Evolutionary conservation across 2,797 vertebrate species (phyloP).

Genomic region (Esox masquinongy): DNA sequence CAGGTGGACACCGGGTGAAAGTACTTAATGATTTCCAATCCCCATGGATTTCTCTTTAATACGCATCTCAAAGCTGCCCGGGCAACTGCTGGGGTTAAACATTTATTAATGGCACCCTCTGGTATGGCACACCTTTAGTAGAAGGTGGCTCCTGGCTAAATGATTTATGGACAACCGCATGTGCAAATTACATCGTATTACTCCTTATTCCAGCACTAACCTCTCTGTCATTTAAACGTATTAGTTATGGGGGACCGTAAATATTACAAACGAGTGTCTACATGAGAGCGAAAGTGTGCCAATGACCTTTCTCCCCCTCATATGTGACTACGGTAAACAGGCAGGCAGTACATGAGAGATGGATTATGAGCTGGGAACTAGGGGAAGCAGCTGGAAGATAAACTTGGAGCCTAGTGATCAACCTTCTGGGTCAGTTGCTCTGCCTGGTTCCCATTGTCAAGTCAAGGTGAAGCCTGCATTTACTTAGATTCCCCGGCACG

Average conservation of each 20-base stretch:
- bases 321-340: conserved; percentile 22
- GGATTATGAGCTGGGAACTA: not conserved
- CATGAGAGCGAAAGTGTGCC: not conserved
- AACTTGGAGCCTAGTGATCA: conserved; percentile 17
- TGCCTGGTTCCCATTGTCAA: conserved; percentile 36
- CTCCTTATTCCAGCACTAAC: conserved; percentile 61
- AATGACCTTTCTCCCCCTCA: conserved; percentile 44
- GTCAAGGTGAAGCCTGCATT: conserved; percentile 50
- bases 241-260: conserved; percentile 60
- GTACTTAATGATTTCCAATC: conserved; percentile 52
- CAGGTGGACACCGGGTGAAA: conserved; percentile 47
- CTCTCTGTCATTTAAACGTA: conserved; percentile 52
- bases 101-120: conserved; percentile 21
- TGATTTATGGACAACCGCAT: conserved; percentile 60
- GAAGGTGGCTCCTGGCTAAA: conserved; percentile 39
- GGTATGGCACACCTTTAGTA: conserved; percentile 38
- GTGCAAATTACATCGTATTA: conserved; percentile 65
- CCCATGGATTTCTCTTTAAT: not conserved
- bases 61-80: not conserved
- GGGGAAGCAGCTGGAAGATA: not conserved
- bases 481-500: conserved; percentile 36
- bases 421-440: conserved; percentile 33
- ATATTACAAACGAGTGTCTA: conserved; percentile 58
- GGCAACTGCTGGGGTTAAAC: conserved; percentile 6
- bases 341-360: conserved; percentile 15